Evolutionary conservation across 2,888 invertebrate genomes (phyloP).

Genomic region (Acleris cristana): DNA sequence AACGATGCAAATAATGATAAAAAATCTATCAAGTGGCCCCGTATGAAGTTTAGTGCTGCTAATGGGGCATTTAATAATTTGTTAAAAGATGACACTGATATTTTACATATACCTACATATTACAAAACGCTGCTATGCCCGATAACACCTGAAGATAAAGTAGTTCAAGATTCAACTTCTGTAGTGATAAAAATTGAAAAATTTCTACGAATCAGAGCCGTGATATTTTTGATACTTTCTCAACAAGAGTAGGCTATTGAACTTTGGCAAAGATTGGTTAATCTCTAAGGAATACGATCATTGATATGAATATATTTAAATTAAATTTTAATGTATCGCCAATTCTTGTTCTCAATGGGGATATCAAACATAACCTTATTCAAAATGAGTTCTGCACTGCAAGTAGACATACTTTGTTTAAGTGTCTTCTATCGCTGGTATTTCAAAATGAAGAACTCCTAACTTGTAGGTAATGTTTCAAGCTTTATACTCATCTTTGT

Average conservation of each 20-base stretch:
- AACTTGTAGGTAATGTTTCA: neutral
- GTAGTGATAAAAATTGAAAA: neutral
- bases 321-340: no score
- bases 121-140: no score
- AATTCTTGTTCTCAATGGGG: no score
- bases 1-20: constrained; percentile 13
- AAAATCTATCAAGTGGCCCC: neutral
- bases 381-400: no score
- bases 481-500: constrained; percentile 1
- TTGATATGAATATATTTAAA: neutral
- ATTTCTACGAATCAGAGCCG: constrained; percentile 10
- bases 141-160: neutral
- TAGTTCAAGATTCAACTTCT: constrained; percentile 5
- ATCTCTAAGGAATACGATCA: neutral
- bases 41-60: neutral
- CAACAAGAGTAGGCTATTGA: constrained; percentile 22
- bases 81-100: no score
- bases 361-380: no score
- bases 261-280: constrained; percentile 7
- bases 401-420: no score
- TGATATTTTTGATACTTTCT: constrained; percentile 10
- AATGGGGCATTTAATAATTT: no score
- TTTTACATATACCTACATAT: no score
- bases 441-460: neutral
- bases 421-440: no score